phyloP scores from a whole-genome alignment of 2,888 invertebrate species.

The Plusia festucae region DNA sequence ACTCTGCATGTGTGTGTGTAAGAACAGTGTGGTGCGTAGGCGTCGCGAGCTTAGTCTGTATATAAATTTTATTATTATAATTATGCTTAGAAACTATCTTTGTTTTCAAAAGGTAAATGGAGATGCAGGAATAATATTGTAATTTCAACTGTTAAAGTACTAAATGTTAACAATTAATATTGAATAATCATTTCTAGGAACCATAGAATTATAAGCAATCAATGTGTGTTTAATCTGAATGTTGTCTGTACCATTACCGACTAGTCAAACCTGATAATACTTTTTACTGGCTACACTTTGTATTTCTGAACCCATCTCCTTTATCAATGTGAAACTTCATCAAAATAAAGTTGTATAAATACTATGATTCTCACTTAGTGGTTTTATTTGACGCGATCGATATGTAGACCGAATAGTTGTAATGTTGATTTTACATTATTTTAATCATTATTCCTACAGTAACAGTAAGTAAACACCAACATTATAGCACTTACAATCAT shows the following conservation, averaged over 20 bases:
- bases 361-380: constrained; percentile 64
- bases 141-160: constrained; percentile 25
- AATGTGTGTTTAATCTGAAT: constrained; percentile 39
- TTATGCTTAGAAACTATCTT: constrained; percentile 77
- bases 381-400: constrained; percentile 55
- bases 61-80: constrained; percentile 79
- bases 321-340: constrained; percentile 67
- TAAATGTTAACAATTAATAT: constrained; percentile 30
- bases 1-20: constrained; percentile 69
- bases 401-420: no score
- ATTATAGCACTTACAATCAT: no score
- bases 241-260: constrained; percentile 35
- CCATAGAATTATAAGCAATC: constrained; percentile 35
- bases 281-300: constrained; percentile 42
- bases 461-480: no score
- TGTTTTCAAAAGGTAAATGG: constrained; percentile 66
- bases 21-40: constrained; percentile 71
- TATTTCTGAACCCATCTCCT: constrained; percentile 62
- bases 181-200: constrained; percentile 39
- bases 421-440: no score
- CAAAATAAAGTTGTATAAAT: constrained; percentile 75
- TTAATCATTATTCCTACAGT: no score
- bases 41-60: constrained; percentile 83
- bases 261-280: constrained; percentile 42
- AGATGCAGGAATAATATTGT: constrained; percentile 57